Evolutionary conservation across 2,797 vertebrate genomes (phyloP).

Genomic region (Nasua narica): DNA sequence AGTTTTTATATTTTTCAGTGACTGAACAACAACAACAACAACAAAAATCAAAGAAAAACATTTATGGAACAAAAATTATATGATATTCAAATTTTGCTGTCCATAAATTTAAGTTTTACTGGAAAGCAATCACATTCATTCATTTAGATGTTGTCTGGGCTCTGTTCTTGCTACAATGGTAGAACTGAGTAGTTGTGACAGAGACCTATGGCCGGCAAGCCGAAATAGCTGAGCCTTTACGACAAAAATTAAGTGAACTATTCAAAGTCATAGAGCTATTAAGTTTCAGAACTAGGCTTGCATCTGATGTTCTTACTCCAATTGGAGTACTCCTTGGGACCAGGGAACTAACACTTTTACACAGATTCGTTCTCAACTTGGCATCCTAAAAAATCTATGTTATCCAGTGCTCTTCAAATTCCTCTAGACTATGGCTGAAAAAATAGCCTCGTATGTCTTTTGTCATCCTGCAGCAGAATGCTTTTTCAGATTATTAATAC

Average conservation of each 20-base stretch:
- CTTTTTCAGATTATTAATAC: background rate
- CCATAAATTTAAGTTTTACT: background rate
- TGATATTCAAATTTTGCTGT: background rate
- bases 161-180: background rate
- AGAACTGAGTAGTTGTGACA: background rate
- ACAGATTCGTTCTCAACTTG: background rate
- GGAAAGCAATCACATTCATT: background rate
- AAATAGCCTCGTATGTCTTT: background rate
- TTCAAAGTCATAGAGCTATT: background rate
- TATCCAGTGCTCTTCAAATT: background rate
- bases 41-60: background rate
- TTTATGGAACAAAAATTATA: background rate
- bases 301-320: background rate
- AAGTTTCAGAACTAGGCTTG: background rate
- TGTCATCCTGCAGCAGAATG: background rate
- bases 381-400: background rate
- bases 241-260: background rate
- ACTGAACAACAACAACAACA: background rate
- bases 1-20: background rate
- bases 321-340: background rate
- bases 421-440: background rate
- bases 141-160: background rate
- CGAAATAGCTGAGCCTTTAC: background rate
- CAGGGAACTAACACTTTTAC: background rate
- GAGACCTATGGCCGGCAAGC: background rate